Base-by-base conservation (phyloP, 2,113 vertebrate species). In the Cephalophus harveyi region DNA sequence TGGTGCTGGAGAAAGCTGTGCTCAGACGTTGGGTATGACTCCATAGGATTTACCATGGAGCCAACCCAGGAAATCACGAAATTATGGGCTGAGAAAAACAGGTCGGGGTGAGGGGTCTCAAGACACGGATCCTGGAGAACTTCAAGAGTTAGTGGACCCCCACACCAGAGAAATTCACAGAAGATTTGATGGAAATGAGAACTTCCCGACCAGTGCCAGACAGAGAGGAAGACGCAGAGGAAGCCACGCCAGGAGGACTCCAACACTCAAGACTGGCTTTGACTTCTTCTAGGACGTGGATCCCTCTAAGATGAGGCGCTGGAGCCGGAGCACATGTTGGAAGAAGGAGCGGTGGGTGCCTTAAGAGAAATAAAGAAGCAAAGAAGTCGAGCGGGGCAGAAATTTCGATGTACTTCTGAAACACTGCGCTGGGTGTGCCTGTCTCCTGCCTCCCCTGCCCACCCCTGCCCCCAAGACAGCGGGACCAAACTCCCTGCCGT, bases 381-480 rank as follows among this genome's bases (percentile, higher is more conserved):
- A 6, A 36, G 67, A 40, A 8, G 40, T 7, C 36, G 25, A 27
- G 52, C 25, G 1, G 2, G 21, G 81, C 33, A 9, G 81, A 9
- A n/a, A 10, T 9, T 5, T 1, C 2, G 0, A 2, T 6, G 21
- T 5, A 6, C 16, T 27, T 27, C 81, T 23, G 12, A 5, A 36
- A 36, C 5, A 7, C 7, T 2, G 19, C 81, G 3, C 21, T 2
- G n/a, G 21, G 21, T 1, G 52, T 36, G 23, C 81, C 23, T 16
- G n/a, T 21, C 81, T 36, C 52, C 81, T 0, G n/a, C 52, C 81
- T 36, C 33, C 81, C n/a, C 7, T 0, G 3, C 10, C 50, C 79
- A 21, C 21, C 48, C 17, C 46, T 48, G 43, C 48, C 28, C 28
- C 28, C 78, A 23, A 7, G 79, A n/a, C 30, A 1, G 30, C 19